Base-by-base conservation (phyloP, 2,113 vertebrate species). In the Zosterops pallidus region DNA sequence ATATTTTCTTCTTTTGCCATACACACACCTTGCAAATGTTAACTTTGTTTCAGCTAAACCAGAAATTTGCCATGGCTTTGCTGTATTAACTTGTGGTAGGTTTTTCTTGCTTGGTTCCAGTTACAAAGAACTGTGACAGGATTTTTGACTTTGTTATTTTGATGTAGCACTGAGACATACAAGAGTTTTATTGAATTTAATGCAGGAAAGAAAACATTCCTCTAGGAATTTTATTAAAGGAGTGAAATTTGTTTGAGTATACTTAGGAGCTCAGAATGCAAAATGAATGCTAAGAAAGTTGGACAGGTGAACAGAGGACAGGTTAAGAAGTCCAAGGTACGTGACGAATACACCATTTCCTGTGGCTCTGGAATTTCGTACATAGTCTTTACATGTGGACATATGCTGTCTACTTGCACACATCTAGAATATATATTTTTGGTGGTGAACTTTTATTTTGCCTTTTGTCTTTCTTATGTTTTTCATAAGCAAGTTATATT, bases 261-360 rank as follows among this genome's bases (percentile, higher is more conserved):
- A 63, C 22, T 64, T 68, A 46, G 9, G 35, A 28, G 9, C 10
- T 56, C 33, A 41, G 26, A 75, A 76, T 31, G 13, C 42, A 89
- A 77, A 72, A 81, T 4, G 1, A 92, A 76, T 65, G 22, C 20
- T 52, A 65, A 21, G 24, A 60, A 69, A 83, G 14, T 3, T 69
- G 59, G 4, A 56, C 37, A 62, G 56, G 8, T 35, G 11, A 83
- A 14, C 3, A 31, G 16, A 82, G 19, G 21, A 56, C 25, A 69
- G 26, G 24, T 52, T 85, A 83, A 7, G 22, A 75, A 44, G 19
- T 79, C 26, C 25, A 90, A 71, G 12, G 25, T 50, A 35, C 1
- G 1, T 46, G 23, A 64, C 11, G 10, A 70, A 68, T 56, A 26
- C 18, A 55, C 0, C 0, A 35, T 39, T 90, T 88, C 44, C 22